phyloP scores from a whole-genome alignment of 2,888 invertebrate genomes.

The Polydrusus pterygomalis region DNA sequence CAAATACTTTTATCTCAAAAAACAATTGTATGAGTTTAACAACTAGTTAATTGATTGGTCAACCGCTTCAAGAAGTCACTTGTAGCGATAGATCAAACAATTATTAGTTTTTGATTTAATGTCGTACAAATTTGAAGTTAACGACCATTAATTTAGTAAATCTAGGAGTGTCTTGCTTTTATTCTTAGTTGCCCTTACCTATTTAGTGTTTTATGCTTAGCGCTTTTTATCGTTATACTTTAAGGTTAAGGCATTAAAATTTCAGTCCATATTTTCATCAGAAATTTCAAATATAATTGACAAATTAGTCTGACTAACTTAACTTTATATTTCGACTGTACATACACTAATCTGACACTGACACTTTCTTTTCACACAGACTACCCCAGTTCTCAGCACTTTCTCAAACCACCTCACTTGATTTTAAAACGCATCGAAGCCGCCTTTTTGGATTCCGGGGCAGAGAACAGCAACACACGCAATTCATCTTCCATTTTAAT shows the following conservation, averaged over 20 bases:
- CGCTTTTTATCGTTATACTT: constrained; percentile 1
- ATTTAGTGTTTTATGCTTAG: background rate
- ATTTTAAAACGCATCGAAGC: constrained; percentile 69
- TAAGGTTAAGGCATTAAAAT: background rate
- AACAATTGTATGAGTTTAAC: too few relatives aligned
- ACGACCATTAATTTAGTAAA: background rate
- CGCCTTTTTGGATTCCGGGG: constrained; percentile 56
- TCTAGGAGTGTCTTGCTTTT: background rate
- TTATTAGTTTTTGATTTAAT: too few relatives aligned
- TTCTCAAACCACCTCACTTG: constrained; percentile 73
- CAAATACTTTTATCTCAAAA: too few relatives aligned
- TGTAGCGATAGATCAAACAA: too few relatives aligned
- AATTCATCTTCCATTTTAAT: constrained; percentile 36
- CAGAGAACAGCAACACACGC: constrained; percentile 41
- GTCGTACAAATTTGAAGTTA: too few relatives aligned
- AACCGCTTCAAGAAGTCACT: too few relatives aligned
- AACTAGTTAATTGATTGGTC: too few relatives aligned
- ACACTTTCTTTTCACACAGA: constrained; percentile 72
- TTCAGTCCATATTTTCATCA: background rate
- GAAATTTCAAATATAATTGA: background rate
- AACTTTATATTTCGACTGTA: constrained; percentile 51
- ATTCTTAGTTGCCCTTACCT: background rate
- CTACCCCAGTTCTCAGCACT: constrained; percentile 72
- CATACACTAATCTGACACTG: constrained; percentile 69
- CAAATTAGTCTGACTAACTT: constrained; percentile 20